phyloP scores from a whole-genome alignment of 1,140 invertebrate genomes.

The Lordiphosa mommai region DNA sequence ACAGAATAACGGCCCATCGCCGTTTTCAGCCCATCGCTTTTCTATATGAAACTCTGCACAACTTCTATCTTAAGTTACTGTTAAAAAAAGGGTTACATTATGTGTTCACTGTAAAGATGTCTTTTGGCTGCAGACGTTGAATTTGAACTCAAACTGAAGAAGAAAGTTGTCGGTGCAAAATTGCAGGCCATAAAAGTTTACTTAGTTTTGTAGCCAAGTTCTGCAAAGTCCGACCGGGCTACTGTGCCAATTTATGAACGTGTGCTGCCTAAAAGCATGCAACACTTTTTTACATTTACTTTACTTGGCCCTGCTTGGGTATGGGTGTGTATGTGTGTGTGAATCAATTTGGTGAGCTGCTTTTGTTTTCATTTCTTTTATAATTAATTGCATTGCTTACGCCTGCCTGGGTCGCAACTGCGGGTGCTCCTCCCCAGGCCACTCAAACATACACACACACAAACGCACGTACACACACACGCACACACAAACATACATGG shows the following conservation, averaged over 20 bases:
- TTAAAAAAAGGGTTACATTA: too few species aligned
- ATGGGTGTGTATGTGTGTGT: constrained; percentile 1
- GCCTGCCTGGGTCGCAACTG: constrained; percentile 50
- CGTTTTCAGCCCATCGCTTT: too few species aligned
- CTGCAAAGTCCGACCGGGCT: too few species aligned
- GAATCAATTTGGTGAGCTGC: constrained; percentile 23
- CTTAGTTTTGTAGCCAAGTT: too few species aligned
- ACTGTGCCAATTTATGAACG: constrained; percentile 55
- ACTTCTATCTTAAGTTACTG: too few species aligned
- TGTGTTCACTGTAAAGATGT: too few species aligned
- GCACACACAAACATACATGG: constrained; percentile 5
- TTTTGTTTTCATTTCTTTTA: constrained; percentile 74
- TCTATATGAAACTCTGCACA: too few species aligned
- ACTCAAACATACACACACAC: neutral
- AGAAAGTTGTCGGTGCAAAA: too few species aligned
- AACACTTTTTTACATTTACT: constrained; percentile 57
- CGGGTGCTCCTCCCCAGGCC: constrained; percentile 7
- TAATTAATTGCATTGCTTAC: constrained; percentile 75
- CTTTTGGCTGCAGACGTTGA: too few species aligned
- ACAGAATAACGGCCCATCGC: too few species aligned
- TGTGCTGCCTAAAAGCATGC: constrained; percentile 63
- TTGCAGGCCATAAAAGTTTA: too few species aligned
- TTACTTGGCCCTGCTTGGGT: neutral
- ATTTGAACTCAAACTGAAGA: too few species aligned
- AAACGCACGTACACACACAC: neutral